Evolutionary conservation across 2,888 invertebrate species (phyloP), one percentile per base, ranked within the genome.

Genomic region (Lingula anatina): DNA sequence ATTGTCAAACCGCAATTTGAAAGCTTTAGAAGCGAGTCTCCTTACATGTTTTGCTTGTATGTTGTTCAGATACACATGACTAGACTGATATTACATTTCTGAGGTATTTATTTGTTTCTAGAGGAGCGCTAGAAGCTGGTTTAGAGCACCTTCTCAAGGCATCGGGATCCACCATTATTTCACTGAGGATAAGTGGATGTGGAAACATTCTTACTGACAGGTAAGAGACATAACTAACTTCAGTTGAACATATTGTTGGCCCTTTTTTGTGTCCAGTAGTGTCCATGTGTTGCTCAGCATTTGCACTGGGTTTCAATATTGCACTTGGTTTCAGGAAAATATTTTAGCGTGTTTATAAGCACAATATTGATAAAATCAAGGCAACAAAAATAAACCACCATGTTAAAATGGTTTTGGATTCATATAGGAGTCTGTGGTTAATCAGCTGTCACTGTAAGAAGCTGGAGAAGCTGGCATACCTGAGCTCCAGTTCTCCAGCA

Each of bases 161-260:
- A 12, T 60, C 65, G 1, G 64, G 65, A 28, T 57, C 64, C 5
- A 57, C 66, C n/a, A 55, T 74, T 3, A 54, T 54, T 24, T 57
- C 64, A 3, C 48, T 73, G 12, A 55, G 54, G 3, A 60, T 75
- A 12, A 47, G 68, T n/a, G 65, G 68, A 59, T 74, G 73, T 62
- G 66, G 66, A 23, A 63, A 62, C 38, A 43, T 72, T 12, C 49
- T 75, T 20, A 73, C 73, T 36, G 68, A 71, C 35, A 68, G 70
- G 73, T 71, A 62, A 53, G 45, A 39, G 15, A 15, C 7, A 15
- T 39, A 18, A 39, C 15, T n/a, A n/a, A n/a, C n/a, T n/a, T n/a
- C n/a, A n/a, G n/a, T n/a, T n/a, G n/a, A n/a, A n/a, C n/a, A n/a
- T n/a, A n/a, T n/a, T n/a, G n/a, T n/a, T n/a, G n/a, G n/a, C n/a